Conservation (phyloP, 2,888 invertebrate species). For the Dendrolimus houi region DNA sequence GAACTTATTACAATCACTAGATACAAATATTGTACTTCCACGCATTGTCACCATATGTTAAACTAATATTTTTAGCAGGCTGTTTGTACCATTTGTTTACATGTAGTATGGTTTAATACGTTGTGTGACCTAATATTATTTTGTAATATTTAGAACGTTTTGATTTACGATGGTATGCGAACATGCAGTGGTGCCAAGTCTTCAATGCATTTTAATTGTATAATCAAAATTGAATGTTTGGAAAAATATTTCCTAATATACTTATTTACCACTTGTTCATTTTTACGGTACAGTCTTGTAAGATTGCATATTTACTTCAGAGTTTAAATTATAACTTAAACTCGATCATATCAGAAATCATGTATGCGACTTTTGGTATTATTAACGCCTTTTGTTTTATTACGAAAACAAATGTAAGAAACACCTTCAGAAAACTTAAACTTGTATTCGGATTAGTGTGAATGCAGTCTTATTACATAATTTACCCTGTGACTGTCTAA, state of each 20-base stretch:
- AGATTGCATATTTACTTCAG: too few relatives aligned
- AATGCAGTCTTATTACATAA: too few relatives aligned
- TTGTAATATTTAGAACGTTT: conserved; percentile 5
- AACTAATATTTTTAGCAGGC: neutral
- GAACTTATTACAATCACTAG: neutral
- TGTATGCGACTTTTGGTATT: too few relatives aligned
- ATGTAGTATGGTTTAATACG: neutral
- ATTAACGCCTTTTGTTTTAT: too few relatives aligned
- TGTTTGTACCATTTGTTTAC: neutral
- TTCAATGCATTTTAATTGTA: conserved; percentile 14
- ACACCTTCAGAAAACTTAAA: too few relatives aligned
- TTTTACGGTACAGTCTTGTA: too few relatives aligned
- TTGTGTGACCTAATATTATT: conserved; percentile 3
- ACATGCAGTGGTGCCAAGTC: conserved; percentile 25
- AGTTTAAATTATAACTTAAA: too few relatives aligned
- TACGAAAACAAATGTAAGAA: too few relatives aligned
- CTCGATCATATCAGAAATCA: too few relatives aligned
- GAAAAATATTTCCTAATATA: neutral
- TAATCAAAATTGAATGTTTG: neutral
- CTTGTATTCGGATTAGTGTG: too few relatives aligned
- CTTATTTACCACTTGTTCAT: too few relatives aligned
- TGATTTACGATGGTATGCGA: conserved; percentile 18
- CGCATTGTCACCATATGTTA: neutral
- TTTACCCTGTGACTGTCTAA: too few relatives aligned
- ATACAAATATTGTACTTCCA: neutral